These are phyloP conservation scores for Lasioglossum albipes DNA, from an alignment of 1,140 invertebrate genomes.

Conservation along the genomic window DNA sequence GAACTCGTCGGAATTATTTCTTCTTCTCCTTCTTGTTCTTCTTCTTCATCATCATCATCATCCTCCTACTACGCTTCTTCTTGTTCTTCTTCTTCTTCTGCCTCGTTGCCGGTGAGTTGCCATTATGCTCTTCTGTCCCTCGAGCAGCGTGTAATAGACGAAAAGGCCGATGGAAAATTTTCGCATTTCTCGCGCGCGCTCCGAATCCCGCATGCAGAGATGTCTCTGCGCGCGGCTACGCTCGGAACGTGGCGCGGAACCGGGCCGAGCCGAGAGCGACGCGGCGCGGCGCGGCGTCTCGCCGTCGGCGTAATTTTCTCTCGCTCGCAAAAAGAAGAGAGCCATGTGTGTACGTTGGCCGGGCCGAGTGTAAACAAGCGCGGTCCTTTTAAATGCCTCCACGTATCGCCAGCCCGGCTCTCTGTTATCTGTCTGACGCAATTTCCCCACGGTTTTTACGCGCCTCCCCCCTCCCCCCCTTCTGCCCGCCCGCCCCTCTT, in stretches of 20 bases:
- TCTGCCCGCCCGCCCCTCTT: too few species aligned
- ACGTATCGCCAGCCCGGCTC: slow-evolving; percentile 4
- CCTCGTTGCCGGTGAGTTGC: not conserved
- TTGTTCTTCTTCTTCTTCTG: too few species aligned
- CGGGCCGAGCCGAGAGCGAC: too few species aligned
- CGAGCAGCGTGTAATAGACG: not conserved
- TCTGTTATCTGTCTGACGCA: slow-evolving; percentile 24
- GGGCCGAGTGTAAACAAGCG: slow-evolving; percentile 38
- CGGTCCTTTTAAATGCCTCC: slow-evolving; percentile 39
- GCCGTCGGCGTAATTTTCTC: slow-evolving; percentile 33
- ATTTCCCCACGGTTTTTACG: slow-evolving; percentile 1
- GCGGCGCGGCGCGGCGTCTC: not conserved
- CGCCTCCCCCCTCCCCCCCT: not conserved
- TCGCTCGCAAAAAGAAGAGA: slow-evolving; percentile 3
- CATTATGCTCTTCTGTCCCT: too few species aligned
- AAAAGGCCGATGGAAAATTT: slow-evolving; percentile 3
- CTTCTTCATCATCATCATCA: too few species aligned
- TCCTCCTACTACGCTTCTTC: too few species aligned
- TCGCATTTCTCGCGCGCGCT: slow-evolving; percentile 7
- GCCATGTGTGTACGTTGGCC: slow-evolving; percentile 22
- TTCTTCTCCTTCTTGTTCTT: too few species aligned
- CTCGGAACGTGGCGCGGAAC: too few species aligned
- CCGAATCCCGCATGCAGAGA: not conserved
- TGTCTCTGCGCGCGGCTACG: slow-evolving; percentile 1
- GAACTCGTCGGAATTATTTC: slow-evolving; percentile 1